Conservation (phyloP, 2,113 vertebrate species). For the Rhea pennata region DNA sequence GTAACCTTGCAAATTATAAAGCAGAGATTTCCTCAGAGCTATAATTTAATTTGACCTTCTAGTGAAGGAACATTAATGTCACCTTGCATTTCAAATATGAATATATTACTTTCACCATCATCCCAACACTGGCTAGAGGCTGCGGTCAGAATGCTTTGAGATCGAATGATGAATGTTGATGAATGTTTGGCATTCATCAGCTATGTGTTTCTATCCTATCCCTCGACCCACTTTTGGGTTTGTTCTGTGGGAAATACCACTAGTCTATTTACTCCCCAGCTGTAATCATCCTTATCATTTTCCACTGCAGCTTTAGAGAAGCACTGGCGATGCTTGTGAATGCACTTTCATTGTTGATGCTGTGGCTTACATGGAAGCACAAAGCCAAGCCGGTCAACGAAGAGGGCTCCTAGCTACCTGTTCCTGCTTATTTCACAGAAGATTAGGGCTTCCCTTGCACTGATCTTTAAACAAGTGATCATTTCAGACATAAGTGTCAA, state of each 20-base stretch:
- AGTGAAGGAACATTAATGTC: neutral
- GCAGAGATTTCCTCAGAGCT: neutral
- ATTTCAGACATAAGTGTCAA: neutral
- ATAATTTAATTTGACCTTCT: neutral
- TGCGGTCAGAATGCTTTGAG: neutral
- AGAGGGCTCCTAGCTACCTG: neutral
- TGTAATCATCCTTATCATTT: neutral
- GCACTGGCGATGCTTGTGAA: neutral
- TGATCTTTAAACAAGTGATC: neutral
- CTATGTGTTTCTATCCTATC: neutral
- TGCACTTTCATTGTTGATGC: accelerated
- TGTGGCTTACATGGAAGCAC: neutral
- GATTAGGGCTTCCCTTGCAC: neutral
- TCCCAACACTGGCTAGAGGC: neutral
- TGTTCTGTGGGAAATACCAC: neutral
- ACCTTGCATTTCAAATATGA: neutral
- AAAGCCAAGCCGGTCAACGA: neutral
- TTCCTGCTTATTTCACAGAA: neutral
- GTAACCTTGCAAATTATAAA: neutral
- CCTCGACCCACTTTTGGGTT: too few species aligned
- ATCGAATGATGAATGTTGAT: too few species aligned
- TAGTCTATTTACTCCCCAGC: neutral
- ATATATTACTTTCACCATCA: neutral
- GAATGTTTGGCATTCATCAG: neutral
- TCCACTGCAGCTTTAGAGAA: neutral